A percentile compares a stretch with the other conserved stretches of the same genome.
phyloP scores from a whole-genome alignment of 2,888 invertebrate species.

The Ectobius pallidus region DNA sequence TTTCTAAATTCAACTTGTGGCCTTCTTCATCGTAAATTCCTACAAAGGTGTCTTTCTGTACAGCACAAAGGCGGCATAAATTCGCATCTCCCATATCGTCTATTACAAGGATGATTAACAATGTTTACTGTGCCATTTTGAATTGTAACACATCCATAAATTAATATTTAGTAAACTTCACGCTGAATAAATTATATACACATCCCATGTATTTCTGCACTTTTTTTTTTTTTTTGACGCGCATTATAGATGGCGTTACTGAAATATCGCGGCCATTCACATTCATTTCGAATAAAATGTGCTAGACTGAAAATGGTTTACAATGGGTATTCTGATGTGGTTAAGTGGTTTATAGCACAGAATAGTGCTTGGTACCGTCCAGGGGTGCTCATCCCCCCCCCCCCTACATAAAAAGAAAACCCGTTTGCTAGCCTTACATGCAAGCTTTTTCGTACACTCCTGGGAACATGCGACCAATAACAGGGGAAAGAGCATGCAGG shows the following conservation, averaged over 20 bases:
- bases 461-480: no score
- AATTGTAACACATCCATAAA: neutral
- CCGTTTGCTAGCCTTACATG: no score
- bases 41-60: conserved; percentile 53
- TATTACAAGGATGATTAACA: neutral
- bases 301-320: neutral
- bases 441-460: no score
- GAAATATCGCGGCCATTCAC: no score
- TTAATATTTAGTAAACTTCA: neutral
- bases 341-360: no score
- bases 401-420: no score
- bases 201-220: neutral
- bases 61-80: conserved; percentile 57
- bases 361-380: no score
- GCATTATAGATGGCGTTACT: conserved; percentile 26
- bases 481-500: no score
- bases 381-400: no score
- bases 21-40: conserved; percentile 57
- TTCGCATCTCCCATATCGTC: conserved; percentile 45
- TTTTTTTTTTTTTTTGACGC: conserved; percentile 21
- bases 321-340: no score
- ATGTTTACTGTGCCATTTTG: neutral
- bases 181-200: conserved; percentile 10
- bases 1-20: conserved; percentile 53
- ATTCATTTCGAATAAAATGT: neutral